Base-by-base conservation (phyloP, 1,140 invertebrate species). In the Caenorhabditis brenneri region DNA sequence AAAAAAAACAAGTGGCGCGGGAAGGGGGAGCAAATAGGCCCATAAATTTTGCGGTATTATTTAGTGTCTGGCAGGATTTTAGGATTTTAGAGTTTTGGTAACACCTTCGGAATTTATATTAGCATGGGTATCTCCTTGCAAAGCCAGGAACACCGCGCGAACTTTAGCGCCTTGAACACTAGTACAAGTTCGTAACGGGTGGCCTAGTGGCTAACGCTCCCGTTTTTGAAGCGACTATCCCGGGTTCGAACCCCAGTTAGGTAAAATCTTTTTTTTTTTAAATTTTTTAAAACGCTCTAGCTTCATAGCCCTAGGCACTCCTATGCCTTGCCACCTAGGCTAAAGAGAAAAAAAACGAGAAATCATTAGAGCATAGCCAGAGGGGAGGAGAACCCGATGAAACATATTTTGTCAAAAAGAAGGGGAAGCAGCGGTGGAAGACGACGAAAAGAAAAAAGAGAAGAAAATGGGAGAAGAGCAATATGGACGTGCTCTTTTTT, bases 11-110 rank as follows among this genome's bases (percentile, higher is more conserved):
- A 58, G 53, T 29, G 27, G 49, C 6, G 49, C 0, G 49, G 49
- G n/a, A 22, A n/a, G 49, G 49, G 19, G n/a, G 12, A 27, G 24
- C 53, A 58, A 58, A 58, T 58, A 58, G 53, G 53, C 24, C 53
- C n/a, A 58, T 58, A 58, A 58, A 58, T 58, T 58, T 58, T 58
- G 49, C 6, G 53, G 53, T 27, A 58, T 58, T 58, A 58, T 58
- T 58, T 58, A 29, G 53, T 27, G 29, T 29, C 29, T 58, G 53
- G 53, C n/a, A n/a, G n/a, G 49, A n/a, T 51, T 51, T 51, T 51
- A n/a, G 7, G 19, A 16, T 22, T 51, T n/a, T 51, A 7, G 1
- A 22, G 15, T n/a, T 51, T n/a, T 16, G 42, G 42, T n/a, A n/a
- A n/a, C n/a, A n/a, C n/a, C n/a, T n/a, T n/a, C n/a, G n/a, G n/a